Conservation (phyloP, 2,797 vertebrate species). For the Mus minutoides region DNA sequence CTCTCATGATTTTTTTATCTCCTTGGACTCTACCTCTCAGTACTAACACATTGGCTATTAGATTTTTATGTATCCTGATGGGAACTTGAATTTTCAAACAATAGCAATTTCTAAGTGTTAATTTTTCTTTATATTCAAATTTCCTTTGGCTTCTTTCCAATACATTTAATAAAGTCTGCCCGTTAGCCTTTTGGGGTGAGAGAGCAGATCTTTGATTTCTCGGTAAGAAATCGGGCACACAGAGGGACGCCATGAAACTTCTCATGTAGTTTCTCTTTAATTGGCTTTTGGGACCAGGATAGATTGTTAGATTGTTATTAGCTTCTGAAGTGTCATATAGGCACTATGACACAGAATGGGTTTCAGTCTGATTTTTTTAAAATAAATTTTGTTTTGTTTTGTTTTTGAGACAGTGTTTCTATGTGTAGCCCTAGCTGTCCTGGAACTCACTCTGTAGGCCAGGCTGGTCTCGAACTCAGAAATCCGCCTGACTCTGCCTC, state of each 20-base stretch:
- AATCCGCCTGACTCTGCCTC: too few relatives aligned
- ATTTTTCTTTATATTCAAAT: not conserved
- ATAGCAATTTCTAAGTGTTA: not conserved
- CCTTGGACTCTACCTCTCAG: not conserved
- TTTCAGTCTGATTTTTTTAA: not conserved
- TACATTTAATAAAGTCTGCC: not conserved
- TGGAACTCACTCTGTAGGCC: too few relatives aligned
- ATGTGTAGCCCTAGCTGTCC: too few relatives aligned
- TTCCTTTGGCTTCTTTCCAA: conserved; percentile 18
- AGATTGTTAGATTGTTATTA: not conserved
- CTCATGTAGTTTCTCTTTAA: not conserved
- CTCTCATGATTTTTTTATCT: not conserved
- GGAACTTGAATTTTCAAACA: not conserved
- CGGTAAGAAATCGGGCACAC: not conserved
- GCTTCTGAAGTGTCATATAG: not conserved
- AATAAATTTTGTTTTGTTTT: too few relatives aligned
- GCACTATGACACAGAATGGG: not conserved
- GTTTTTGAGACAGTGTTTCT: too few relatives aligned
- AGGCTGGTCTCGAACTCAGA: too few relatives aligned
- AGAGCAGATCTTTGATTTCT: conserved; percentile 33
- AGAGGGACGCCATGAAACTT: conserved; percentile 14
- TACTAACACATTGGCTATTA: not conserved
- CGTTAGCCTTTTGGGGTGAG: conserved; percentile 3
- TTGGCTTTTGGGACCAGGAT: not conserved
- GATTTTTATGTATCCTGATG: not conserved